Evolutionary conservation across 2,888 invertebrate genomes (phyloP).

Genomic region (Drosophila anceps): DNA sequence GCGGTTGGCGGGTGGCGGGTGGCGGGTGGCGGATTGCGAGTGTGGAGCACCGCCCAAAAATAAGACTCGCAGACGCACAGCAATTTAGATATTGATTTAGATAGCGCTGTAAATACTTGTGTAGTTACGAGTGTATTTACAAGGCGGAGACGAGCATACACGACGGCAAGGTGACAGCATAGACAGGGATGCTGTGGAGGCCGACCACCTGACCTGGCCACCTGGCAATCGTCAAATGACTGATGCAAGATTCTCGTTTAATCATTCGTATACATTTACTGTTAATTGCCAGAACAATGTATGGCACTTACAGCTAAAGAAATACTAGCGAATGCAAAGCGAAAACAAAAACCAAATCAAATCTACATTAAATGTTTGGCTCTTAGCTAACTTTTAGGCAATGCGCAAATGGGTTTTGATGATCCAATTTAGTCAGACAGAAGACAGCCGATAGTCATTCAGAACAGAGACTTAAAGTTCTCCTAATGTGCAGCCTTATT

Average conservation of each 20-base stretch:
- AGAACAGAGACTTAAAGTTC: background rate
- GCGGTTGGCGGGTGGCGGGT: background rate
- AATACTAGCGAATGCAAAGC: no score
- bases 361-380: background rate
- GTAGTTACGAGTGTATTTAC: slow-evolving; percentile 27
- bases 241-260: slow-evolving; percentile 38
- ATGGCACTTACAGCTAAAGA: background rate
- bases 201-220: slow-evolving; percentile 1
- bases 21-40: no score
- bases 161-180: background rate
- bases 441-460: no score
- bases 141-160: background rate
- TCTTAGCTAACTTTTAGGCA: background rate
- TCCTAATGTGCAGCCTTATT: background rate
- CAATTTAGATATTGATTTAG: slow-evolving; percentile 73
- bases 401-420: background rate
- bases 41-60: slow-evolving; percentile 7
- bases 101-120: slow-evolving; percentile 55
- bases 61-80: slow-evolving; percentile 40
- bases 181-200: slow-evolving; percentile 1
- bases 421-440: background rate
- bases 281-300: slow-evolving; percentile 16
- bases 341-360: background rate
- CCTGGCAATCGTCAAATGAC: slow-evolving; percentile 45
- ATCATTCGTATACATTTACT: slow-evolving; percentile 22